Base-by-base conservation (phyloP, 2,797 vertebrate species). In the Tapirus indicus region DNA sequence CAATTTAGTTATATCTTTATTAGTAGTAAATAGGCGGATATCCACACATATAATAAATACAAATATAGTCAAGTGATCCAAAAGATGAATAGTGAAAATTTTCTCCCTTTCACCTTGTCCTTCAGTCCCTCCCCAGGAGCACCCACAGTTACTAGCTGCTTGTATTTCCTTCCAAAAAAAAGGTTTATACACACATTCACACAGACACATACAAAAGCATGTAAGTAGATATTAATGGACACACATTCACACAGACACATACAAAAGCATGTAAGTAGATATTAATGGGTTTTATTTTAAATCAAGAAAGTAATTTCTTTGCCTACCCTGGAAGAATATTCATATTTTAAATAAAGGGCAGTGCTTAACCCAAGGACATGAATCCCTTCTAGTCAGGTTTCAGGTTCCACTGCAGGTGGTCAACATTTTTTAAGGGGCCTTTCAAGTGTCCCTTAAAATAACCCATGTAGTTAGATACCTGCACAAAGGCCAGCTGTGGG, bases 311-410 rank as follows among this genome's bases (percentile, higher is more conserved):
- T 6, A 25, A 54, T 54, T 47, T 75, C 44, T 92, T 38, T 49
- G 38, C 25, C 38, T 25, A 25, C 6, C 35, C 54, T 16, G 66
- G 41, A 49, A 62, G 44, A 78, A 74, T 87, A 62, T 7, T 77
- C 7, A 9, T 52, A 54, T 96, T 79, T 92, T 71, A 69, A 91
- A n/a, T 72, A 89, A 83, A 89, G n/a, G 54, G 14, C 14, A 83
- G 49, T 91, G 47, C n/a, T 87, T 86, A 41, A 86, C 71, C 75
- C 60, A 62, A 56, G 83, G 69, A 38, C 41, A 52, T 2, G 29
- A 38, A 4, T 56, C 60, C 88, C 49, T 54, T 25, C 58, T 25
- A 25, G 38, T 38, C 2, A 0, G 44, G 68, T 49, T 88, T 68
- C 56, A 88, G 83, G 68, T 38, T 77, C 23, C 41, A n/a, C 3